A percentile compares a stretch with the other conserved stretches of the same genome.
phyloP scores from a whole-genome alignment of 1,140 invertebrate species.

The Cherax quadricarinatus region DNA sequence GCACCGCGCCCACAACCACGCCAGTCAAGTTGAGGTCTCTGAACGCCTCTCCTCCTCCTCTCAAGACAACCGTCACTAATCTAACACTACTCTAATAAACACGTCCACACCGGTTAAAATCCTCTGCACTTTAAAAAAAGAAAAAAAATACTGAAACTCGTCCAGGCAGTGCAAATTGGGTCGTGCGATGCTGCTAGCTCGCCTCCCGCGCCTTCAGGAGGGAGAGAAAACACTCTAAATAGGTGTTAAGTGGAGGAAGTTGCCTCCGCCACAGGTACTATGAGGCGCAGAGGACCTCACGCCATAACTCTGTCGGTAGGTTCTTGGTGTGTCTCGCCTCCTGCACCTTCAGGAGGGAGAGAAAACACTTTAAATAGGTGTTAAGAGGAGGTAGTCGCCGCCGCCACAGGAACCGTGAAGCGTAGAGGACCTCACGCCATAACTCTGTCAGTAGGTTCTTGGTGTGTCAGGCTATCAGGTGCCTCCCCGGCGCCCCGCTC shows the following conservation, averaged over 20 bases:
- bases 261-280: not conserved
- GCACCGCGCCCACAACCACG: constrained; percentile 7
- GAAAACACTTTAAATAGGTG: constrained; percentile 34
- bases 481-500: not conserved
- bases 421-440: not conserved
- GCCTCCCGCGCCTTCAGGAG: constrained; percentile 26
- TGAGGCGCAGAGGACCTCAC: not conserved
- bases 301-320: not conserved
- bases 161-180: too few species aligned
- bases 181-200: not conserved
- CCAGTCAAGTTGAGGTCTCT: constrained; percentile 28
- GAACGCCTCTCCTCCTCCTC: not conserved
- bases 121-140: too few species aligned
- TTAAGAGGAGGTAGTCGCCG: constrained; percentile 3
- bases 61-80: too few species aligned
- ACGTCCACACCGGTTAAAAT: not conserved
- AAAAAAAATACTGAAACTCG: too few species aligned
- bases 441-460: not conserved
- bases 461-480: not conserved
- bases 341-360: constrained; percentile 17
- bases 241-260: constrained; percentile 17
- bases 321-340: not conserved
- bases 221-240: constrained; percentile 9
- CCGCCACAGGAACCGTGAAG: not conserved
- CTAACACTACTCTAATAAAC: not conserved